A percentile compares a stretch with the other conserved stretches of the same genome.
Conservation (phyloP, 2,888 invertebrate genomes). For the Troides aeacus region DNA sequence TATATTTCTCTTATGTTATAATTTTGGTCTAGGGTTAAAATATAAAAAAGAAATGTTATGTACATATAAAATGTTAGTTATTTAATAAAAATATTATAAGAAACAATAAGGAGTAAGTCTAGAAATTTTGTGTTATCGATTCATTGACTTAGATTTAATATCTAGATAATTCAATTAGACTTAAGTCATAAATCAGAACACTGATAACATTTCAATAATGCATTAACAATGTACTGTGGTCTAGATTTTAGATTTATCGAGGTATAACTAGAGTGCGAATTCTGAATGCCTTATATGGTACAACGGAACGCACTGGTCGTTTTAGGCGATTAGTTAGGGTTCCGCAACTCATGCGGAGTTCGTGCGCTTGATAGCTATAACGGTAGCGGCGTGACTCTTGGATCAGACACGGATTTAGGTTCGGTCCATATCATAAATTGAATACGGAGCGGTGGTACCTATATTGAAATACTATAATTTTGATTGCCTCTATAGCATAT, state of each 20-base stretch:
- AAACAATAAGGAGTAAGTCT: no score
- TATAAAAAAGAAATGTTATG: no score
- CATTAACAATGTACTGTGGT: background rate
- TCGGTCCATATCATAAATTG: background rate
- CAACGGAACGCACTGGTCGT: slow-evolving; percentile 11
- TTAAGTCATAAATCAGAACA: slow-evolving; percentile 9
- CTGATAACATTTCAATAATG: background rate
- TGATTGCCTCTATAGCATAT: no score
- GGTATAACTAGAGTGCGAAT: background rate
- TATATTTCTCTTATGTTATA: no score
- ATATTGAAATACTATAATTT: no score
- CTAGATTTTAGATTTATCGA: background rate
- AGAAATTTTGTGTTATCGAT: no score
- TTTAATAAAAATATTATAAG: no score
- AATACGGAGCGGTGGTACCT: no score
- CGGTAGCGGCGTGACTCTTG: slow-evolving; percentile 17
- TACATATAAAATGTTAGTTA: no score
- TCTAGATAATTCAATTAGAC: slow-evolving; percentile 20
- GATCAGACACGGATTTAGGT: slow-evolving; percentile 18
- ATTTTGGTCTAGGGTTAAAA: no score
- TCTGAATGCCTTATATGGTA: background rate
- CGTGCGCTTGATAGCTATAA: slow-evolving; percentile 21
- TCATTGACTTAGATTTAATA: background rate
- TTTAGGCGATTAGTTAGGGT: slow-evolving; percentile 23
- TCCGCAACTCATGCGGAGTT: slow-evolving; percentile 14